phyloP scores from a whole-genome alignment of 2,113 vertebrate species.

The Rhadina sibilatrix region DNA sequence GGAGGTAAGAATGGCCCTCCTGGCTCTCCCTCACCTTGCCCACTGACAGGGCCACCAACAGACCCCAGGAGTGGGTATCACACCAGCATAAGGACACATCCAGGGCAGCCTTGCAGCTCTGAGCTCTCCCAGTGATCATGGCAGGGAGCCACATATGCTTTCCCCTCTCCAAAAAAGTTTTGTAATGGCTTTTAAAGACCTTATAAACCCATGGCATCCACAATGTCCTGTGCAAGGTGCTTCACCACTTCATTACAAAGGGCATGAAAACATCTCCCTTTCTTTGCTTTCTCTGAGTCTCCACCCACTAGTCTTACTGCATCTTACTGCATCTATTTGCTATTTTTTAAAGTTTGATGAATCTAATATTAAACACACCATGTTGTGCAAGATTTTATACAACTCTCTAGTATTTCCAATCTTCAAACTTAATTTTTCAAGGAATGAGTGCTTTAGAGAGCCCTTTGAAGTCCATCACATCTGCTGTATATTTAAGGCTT shows the following conservation, averaged over 20 bases:
- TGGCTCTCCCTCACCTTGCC: not conserved
- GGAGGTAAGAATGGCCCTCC: not conserved
- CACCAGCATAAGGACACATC: not conserved
- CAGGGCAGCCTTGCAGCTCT: not conserved
- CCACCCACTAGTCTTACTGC: not conserved
- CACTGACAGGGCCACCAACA: not conserved
- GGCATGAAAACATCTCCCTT: not conserved
- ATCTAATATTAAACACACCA: not conserved
- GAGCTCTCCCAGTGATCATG: not conserved
- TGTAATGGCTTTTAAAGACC: not conserved
- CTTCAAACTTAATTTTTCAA: not conserved
- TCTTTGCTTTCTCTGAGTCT: not conserved
- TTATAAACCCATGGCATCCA: not conserved
- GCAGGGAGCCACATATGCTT: fast-evolving
- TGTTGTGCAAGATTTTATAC: not conserved
- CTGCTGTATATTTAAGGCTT: not conserved
- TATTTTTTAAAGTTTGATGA: not conserved
- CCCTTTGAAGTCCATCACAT: not conserved
- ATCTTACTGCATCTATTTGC: not conserved
- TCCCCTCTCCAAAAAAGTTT: fast-evolving
- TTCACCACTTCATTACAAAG: not conserved
- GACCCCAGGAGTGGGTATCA: not conserved
- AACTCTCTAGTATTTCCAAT: not conserved
- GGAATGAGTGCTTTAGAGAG: not conserved
- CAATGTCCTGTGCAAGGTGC: fast-evolving